Conservation (phyloP, 2,888 invertebrate species). For the Drosophila antonietae region DNA sequence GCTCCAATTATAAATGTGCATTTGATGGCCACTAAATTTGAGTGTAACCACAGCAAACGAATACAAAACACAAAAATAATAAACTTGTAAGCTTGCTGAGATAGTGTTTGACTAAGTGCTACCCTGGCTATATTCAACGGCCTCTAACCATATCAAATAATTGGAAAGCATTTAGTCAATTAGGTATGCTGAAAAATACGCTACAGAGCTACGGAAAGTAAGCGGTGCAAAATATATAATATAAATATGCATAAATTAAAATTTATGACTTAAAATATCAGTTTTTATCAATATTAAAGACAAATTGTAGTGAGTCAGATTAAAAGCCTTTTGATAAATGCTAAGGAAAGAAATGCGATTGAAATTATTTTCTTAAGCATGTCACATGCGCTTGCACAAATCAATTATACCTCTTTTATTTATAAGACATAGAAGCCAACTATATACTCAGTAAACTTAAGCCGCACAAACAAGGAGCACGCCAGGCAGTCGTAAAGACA, state of each 20-base stretch:
- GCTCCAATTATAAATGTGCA: conserved; percentile 71
- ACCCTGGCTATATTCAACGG: neutral
- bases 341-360: neutral
- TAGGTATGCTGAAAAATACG: too few relatives aligned
- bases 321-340: neutral
- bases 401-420: neutral
- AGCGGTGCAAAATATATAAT: too few relatives aligned
- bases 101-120: neutral
- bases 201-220: too few relatives aligned
- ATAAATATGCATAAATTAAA: too few relatives aligned
- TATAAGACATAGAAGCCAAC: neutral
- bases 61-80: conserved; percentile 13
- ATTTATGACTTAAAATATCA: neutral
- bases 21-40: conserved; percentile 69
- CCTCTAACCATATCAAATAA: neutral
- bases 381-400: neutral
- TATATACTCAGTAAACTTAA: conserved; percentile 15
- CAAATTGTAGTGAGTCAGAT: neutral
- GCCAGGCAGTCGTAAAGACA: conserved; percentile 14
- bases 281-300: neutral
- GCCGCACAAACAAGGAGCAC: conserved; percentile 13
- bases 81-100: neutral
- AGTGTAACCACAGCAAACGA: conserved; percentile 64
- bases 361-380: too few relatives aligned
- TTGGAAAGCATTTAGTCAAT: too few relatives aligned